Percentiles rank a stretch among this genome's conserved stretches.
These are phyloP conservation scores for Chamaetylas fuelleborni DNA, from an alignment of 2,113 vertebrate genomes.

Conservation along the genomic window DNA sequence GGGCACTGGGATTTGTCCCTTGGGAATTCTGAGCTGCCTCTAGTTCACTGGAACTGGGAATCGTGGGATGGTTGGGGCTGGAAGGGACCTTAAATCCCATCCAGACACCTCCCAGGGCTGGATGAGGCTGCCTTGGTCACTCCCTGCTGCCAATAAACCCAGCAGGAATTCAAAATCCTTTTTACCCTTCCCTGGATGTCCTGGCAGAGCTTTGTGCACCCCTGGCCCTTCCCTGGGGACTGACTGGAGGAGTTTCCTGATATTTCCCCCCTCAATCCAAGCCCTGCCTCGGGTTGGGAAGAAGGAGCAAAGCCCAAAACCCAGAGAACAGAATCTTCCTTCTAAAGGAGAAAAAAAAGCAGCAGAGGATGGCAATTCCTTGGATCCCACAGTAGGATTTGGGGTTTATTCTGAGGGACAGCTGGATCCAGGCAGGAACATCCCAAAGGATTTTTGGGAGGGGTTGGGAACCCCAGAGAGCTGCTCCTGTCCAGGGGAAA, in stretches of 20 bases:
- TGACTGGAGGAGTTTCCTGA: neutral
- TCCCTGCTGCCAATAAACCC: neutral
- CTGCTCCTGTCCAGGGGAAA: neutral
- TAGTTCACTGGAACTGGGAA: neutral
- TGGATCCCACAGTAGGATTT: neutral
- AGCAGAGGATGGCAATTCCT: neutral
- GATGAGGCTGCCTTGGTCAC: no score
- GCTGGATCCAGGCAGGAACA: neutral
- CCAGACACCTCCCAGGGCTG: neutral
- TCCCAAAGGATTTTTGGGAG: neutral
- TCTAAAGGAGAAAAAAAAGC: neutral
- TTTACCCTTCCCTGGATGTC: no score
- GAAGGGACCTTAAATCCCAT: neutral
- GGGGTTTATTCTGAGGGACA: fast-evolving
- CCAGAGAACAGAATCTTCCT: fast-evolving
- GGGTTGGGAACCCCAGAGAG: neutral
- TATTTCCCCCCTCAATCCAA: neutral
- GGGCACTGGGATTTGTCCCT: neutral
- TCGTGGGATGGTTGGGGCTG: neutral
- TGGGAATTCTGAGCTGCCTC: neutral
- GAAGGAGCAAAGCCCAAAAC: neutral
- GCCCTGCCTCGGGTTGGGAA: neutral
- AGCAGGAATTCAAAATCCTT: neutral
- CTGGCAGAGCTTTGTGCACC: no score
- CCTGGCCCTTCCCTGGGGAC: neutral